Conservation (phyloP, 2,888 invertebrate species). For the Meganola albula region DNA sequence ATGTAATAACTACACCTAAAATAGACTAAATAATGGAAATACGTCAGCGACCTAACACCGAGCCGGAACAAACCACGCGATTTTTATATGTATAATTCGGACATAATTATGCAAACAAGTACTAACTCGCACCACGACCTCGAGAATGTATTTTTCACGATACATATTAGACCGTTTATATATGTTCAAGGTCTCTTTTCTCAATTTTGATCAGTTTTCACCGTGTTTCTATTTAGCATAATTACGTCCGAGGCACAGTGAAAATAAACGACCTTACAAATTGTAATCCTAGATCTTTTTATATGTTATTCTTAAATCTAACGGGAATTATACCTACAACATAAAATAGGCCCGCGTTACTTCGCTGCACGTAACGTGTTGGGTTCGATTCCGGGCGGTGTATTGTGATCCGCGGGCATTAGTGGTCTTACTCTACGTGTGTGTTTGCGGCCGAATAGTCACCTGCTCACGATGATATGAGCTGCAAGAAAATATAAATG, state of each 20-base stretch:
- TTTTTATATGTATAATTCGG: conserved; percentile 19
- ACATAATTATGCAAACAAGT: no score
- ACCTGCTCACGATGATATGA: conserved; percentile 77
- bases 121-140: no score
- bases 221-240: no score
- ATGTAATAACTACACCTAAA: conserved; percentile 26
- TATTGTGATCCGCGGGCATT: conserved; percentile 36
- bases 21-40: conserved; percentile 29
- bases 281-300: conserved; percentile 44
- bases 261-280: conserved; percentile 42
- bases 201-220: no score
- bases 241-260: conserved; percentile 39
- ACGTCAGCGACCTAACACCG: conserved; percentile 28
- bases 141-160: no score
- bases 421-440: conserved; percentile 65
- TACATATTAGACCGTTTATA: no score
- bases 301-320: conserved; percentile 61
- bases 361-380: conserved; percentile 23
- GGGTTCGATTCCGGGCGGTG: conserved; percentile 12
- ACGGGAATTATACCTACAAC: conserved; percentile 67
- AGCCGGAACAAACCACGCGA: conserved; percentile 27
- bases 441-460: conserved; percentile 65
- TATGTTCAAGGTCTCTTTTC: no score
- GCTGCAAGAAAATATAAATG: conserved; percentile 51
- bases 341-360: conserved; percentile 51